These are phyloP conservation scores for Chloromyia formosa DNA, from an alignment of 2,888 invertebrate genomes.

Conservation along the genomic window DNA sequence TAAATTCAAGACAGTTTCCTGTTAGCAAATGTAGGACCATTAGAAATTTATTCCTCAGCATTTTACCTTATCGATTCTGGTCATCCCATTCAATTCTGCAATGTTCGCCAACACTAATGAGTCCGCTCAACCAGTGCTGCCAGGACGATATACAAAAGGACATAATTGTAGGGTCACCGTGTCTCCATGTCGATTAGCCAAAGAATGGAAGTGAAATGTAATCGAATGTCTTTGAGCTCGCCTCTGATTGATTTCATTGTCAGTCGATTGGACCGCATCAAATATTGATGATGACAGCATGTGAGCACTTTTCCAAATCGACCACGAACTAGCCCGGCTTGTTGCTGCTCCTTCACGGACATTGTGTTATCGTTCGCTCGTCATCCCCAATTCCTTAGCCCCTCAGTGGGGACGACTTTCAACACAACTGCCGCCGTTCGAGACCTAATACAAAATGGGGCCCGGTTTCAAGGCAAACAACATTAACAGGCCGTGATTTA, in stretches of 20 bases:
- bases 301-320: slow-evolving; percentile 13
- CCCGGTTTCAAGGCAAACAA: slow-evolving; percentile 44
- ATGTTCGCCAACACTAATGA: no score
- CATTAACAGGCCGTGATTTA: slow-evolving; percentile 47
- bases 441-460: slow-evolving; percentile 20
- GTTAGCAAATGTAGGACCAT: no score
- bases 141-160: not conserved
- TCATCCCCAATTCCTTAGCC: not conserved
- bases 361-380: not conserved
- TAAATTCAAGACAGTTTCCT: no score
- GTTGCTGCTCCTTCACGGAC: slow-evolving; percentile 14
- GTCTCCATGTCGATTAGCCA: slow-evolving; percentile 41
- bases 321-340: slow-evolving; percentile 1
- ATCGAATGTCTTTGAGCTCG: slow-evolving; percentile 41
- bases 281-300: slow-evolving; percentile 47
- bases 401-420: not conserved
- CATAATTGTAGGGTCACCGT: slow-evolving; percentile 21
- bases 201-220: slow-evolving; percentile 41
- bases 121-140: not conserved
- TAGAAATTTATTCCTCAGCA: not conserved
- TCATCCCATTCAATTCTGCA: not conserved
- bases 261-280: slow-evolving; percentile 44
- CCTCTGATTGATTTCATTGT: slow-evolving; percentile 48
- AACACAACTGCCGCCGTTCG: not conserved
- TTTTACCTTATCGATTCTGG: not conserved